Evolutionary conservation across 2,113 vertebrate species (phyloP).

Genomic region (Siniperca chuatsi): DNA sequence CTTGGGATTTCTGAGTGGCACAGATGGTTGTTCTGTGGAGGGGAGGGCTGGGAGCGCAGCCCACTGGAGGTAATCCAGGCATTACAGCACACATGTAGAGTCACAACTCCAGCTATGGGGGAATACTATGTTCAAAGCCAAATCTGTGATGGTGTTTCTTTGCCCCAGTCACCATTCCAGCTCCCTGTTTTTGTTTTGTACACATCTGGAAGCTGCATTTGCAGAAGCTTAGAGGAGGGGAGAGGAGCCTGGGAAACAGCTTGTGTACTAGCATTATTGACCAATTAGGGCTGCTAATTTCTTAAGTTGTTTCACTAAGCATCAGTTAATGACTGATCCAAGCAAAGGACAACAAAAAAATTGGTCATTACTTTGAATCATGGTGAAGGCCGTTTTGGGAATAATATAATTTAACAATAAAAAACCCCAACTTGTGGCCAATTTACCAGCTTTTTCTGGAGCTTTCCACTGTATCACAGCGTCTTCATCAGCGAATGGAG

Average conservation of each 20-base stretch:
- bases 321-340: neutral
- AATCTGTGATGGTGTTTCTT: conserved; percentile 6
- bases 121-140: conserved; percentile 20
- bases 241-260: neutral
- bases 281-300: neutral
- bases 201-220: neutral
- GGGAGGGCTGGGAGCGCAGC: conserved; percentile 30
- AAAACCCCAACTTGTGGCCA: too few relatives aligned
- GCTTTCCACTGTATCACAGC: neutral
- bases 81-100: conserved; percentile 44
- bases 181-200: neutral
- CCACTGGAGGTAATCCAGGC: conserved; percentile 70
- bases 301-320: neutral
- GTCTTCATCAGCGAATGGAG: neutral
- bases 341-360: neutral
- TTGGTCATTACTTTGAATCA: neutral
- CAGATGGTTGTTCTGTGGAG: conserved; percentile 69
- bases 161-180: neutral
- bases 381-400: too few relatives aligned
- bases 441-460: neutral
- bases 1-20: conserved; percentile 68
- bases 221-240: neutral
- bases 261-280: neutral
- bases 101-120: conserved; percentile 33
- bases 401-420: too few relatives aligned